A percentile compares a stretch with the other conserved stretches of the same genome.
Evolutionary conservation across 92 coral and sea anemone species (phyloP).

Genomic region (Micromussa lordhowensis): DNA sequence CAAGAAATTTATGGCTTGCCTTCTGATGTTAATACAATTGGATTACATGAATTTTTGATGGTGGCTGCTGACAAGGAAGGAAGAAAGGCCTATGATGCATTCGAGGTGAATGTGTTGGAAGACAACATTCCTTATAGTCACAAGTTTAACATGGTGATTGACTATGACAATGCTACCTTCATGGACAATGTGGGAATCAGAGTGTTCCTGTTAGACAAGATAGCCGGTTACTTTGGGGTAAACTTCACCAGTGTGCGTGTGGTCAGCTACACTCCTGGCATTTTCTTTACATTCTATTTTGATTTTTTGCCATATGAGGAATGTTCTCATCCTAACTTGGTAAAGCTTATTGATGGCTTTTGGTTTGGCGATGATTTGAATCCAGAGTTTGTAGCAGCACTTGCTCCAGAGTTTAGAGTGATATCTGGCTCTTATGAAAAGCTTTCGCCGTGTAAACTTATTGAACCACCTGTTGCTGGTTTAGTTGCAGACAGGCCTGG

Average conservation of each 20-base stretch:
- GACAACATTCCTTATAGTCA: slow-evolving; percentile 71
- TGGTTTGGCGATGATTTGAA: slow-evolving; percentile 50
- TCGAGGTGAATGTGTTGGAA: slow-evolving; percentile 68
- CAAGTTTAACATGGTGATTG: slow-evolving; percentile 68
- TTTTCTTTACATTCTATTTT: slow-evolving; percentile 75
- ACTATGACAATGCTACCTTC: slow-evolving; percentile 76
- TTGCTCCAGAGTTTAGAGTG: slow-evolving; percentile 77
- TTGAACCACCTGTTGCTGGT: slow-evolving; percentile 51
- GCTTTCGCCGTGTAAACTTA: slow-evolving; percentile 59
- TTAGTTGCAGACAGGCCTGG: slow-evolving; percentile 62
- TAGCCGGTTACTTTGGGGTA: slow-evolving; percentile 74
- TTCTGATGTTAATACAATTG: slow-evolving; percentile 43
- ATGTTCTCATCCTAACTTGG: slow-evolving; percentile 42
- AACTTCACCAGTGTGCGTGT: slow-evolving; percentile 78
- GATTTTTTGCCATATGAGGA: slow-evolving; percentile 72
- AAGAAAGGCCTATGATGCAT: slow-evolving; percentile 68
- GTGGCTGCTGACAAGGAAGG: slow-evolving; percentile 78
- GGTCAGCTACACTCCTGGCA: slow-evolving; percentile 71
- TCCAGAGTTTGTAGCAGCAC: slow-evolving; percentile 67
- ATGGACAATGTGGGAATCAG: slow-evolving; percentile 77
- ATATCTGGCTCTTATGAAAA: slow-evolving; percentile 64
- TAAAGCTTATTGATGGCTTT: slow-evolving; percentile 42
- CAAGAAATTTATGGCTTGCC: slow-evolving; percentile 89
- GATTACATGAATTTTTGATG: slow-evolving; percentile 73
- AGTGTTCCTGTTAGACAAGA: slow-evolving; percentile 67